Evolutionary conservation across 2,888 invertebrate genomes (phyloP).

Genomic region (Drosophila trichaetosa): DNA sequence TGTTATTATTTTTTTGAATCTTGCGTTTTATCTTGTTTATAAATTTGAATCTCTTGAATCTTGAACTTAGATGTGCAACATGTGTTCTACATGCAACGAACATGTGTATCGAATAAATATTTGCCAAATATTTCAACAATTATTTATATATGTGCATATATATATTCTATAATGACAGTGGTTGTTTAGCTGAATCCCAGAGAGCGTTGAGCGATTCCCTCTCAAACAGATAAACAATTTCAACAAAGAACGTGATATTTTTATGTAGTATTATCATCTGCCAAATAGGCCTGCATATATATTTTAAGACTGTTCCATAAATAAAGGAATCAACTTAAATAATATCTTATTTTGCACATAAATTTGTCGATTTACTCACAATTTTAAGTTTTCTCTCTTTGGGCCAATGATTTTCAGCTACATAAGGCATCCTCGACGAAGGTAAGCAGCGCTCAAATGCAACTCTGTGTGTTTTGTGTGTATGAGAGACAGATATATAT

Average conservation of each 20-base stretch:
- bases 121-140: not conserved
- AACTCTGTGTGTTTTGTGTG: slow-evolving; percentile 28
- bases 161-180: not conserved
- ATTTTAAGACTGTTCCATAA: not conserved
- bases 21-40: not conserved
- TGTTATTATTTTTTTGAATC: not conserved
- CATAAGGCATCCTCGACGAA: slow-evolving; percentile 81
- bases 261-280: not conserved
- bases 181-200: not conserved
- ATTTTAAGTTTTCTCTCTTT: slow-evolving; percentile 38
- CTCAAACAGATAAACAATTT: not conserved
- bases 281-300: not conserved
- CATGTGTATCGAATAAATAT: slow-evolving; percentile 1
- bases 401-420: slow-evolving; percentile 63
- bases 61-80: not conserved
- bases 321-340: not conserved
- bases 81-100: not conserved
- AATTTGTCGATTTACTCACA: slow-evolving; percentile 24
- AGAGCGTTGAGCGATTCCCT: not conserved
- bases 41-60: not conserved
- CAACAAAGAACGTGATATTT: not conserved
- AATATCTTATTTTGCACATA: not conserved
- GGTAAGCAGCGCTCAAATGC: slow-evolving; percentile 69
- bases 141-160: not conserved
- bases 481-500: not conserved